Base-by-base conservation (phyloP, 2,888 invertebrate species). In the Eulithis prunata region DNA sequence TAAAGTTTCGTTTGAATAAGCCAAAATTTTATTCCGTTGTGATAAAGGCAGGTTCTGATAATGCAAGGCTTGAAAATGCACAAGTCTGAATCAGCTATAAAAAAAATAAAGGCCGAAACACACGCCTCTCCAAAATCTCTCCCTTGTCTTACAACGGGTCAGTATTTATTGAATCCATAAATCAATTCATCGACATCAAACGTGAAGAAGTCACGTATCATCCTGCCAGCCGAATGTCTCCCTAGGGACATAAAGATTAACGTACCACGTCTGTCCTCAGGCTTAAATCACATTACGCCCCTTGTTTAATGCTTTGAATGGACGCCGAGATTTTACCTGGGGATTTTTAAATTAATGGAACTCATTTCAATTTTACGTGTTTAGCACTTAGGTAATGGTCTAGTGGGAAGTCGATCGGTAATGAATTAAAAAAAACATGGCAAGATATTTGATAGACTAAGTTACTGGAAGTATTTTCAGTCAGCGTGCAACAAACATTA, bases 251-350 rank as follows among this genome's bases (percentile, higher is more conserved):
- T 75, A 78, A 80, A 90, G 91, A 91, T 91, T 91, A 89, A 91
- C 89, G 89, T 78, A 76, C 75, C 86, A 77, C 82, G 88, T 86
- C 87, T 87, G 88, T 89, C 88, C 88, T 84, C 85, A 64, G 78
- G 81, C 85, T 83, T 89, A 90, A 90, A 90, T 90, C 91, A 90
- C 91, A 90, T 90, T 90, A 90, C 76, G 75, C 79, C 71, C 84
- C 83, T 83, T 87, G 87, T 88, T 85, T 89, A 86, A 86, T 85
- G 56, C 28, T n/a, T 79, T 81, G 85, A 86, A 83, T 80, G 83
- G 83, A 83, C 76, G 66, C 76, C 65, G 82, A 77, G 83, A 85
- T 87, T 86, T 84, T 73, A 73, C 70, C 73, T 78, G 71, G 63
- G 63, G 56, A 57, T 71, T 71, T 54, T 69, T 64, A 70, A 69